Percentiles rank a stretch among this genome's conserved stretches.
Evolutionary conservation across 2,113 vertebrate genomes (phyloP).

Genomic region (Scartelaos histophorus): DNA sequence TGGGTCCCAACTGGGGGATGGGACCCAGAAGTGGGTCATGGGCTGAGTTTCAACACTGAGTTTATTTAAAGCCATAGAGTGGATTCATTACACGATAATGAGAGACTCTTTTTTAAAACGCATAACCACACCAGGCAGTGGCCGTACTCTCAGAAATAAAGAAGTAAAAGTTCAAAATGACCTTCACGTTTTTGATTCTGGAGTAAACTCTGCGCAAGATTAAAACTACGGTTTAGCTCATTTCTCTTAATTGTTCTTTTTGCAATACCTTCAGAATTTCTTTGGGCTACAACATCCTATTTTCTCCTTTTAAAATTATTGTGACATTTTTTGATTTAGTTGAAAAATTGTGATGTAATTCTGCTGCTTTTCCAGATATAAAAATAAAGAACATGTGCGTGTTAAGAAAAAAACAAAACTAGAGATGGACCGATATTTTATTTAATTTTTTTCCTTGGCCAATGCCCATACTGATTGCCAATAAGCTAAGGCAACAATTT

Average conservation of each 20-base stretch:
- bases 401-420: background rate
- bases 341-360: background rate
- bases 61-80: background rate
- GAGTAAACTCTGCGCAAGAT: no score
- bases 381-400: background rate
- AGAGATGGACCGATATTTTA: no score
- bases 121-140: background rate
- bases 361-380: background rate
- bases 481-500: no score
- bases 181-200: no score
- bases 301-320: background rate
- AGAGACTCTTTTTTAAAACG: background rate
- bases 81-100: background rate
- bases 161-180: no score
- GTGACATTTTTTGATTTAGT: background rate
- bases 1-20: background rate
- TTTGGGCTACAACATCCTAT: background rate
- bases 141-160: background rate
- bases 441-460: no score
- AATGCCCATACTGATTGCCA: no score
- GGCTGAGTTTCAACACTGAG: background rate
- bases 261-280: background rate
- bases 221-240: background rate
- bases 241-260: background rate
- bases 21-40: background rate